Conservation (phyloP, 2,888 invertebrate genomes). For the Phragmatobia fuliginosa region DNA sequence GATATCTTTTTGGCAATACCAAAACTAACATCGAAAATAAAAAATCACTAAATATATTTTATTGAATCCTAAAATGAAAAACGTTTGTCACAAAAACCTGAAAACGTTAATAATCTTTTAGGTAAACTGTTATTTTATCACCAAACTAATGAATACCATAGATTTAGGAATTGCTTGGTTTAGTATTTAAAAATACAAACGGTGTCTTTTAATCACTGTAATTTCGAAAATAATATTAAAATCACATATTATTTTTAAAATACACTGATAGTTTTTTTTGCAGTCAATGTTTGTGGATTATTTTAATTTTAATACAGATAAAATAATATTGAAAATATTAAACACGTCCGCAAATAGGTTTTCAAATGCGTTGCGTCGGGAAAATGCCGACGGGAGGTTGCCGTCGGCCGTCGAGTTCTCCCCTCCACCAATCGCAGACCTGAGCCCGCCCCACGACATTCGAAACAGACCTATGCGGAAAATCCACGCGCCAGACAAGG, state of each 20-base stretch:
- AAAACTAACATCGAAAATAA: too few species aligned
- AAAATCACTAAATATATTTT: too few species aligned
- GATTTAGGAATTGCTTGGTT: neutral
- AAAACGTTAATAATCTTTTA: neutral
- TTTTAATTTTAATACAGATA: constrained; percentile 7
- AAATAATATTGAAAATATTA: constrained; percentile 20
- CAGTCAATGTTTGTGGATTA: neutral
- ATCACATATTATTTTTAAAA: neutral
- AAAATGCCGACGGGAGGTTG: constrained; percentile 81
- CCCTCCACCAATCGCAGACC: constrained; percentile 78
- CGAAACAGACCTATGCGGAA: constrained; percentile 64
- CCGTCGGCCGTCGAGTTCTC: constrained; percentile 77
- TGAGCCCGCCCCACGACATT: constrained; percentile 76
- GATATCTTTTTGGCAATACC: too few species aligned
- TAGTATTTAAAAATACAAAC: neutral
- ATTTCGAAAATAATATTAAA: neutral
- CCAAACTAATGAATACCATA: neutral
- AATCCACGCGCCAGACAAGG: constrained; percentile 61
- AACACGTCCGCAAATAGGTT: constrained; percentile 59
- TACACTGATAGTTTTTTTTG: neutral
- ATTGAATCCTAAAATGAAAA: neutral
- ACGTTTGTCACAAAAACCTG: neutral
- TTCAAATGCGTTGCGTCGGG: constrained; percentile 79
- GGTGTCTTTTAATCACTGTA: neutral
- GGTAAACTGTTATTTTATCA: neutral